A percentile compares a stretch with the other conserved stretches of the same genome.
phyloP scores from a whole-genome alignment of 2,113 vertebrate species.

The Corythornis vintsioides region DNA sequence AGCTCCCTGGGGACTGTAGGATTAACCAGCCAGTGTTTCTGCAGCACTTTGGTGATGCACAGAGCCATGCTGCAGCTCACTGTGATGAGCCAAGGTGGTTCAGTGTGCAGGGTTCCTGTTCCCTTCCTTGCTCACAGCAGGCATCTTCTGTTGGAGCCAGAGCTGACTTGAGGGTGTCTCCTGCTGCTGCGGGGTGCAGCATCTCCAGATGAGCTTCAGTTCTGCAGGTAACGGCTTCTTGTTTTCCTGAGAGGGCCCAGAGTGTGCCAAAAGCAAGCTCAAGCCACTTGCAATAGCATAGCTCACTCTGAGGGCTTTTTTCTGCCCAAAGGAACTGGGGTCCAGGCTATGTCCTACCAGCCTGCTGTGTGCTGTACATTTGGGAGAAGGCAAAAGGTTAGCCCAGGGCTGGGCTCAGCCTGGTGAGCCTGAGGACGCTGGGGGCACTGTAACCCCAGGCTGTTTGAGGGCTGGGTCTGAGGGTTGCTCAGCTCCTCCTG shows the following conservation, averaged over 20 bases:
- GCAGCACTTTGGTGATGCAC: not conserved
- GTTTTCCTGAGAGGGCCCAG: not conserved
- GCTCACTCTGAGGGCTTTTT: not conserved
- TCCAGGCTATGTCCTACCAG: not conserved
- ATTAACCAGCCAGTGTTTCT: not conserved
- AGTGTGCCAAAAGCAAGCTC: not conserved
- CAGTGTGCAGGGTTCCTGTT: not conserved
- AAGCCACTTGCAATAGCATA: not conserved
- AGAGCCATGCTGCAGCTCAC: not conserved
- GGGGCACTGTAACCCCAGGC: not conserved
- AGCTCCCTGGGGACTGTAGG: not conserved
- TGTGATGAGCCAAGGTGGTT: not conserved
- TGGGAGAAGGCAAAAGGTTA: not conserved
- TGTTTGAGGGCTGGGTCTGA: not conserved
- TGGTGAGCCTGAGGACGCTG: not conserved
- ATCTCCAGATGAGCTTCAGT: not conserved
- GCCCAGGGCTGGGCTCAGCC: not conserved
- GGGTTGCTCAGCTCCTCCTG: not conserved
- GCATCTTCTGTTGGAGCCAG: not conserved
- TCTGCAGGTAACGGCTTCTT: not conserved
- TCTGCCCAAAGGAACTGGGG: not conserved
- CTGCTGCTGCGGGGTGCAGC: not conserved
- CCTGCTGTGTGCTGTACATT: not conserved
- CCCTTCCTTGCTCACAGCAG: not conserved
- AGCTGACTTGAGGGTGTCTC: not conserved